Evolutionary conservation across 2,113 vertebrate species (phyloP).

Genomic region (Meriones unguiculatus): DNA sequence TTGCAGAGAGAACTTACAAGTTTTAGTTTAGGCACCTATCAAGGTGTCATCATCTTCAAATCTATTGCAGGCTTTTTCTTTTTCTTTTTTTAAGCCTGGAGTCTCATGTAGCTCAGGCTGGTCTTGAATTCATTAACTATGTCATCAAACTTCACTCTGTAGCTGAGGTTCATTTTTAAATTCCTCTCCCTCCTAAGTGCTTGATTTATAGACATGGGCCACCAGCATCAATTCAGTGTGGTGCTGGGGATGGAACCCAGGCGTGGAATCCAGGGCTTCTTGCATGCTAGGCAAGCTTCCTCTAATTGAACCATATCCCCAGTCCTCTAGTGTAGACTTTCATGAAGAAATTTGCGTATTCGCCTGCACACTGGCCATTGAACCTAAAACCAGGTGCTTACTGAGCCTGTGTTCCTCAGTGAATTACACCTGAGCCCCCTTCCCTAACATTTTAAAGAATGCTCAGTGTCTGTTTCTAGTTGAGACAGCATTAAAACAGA

Average conservation of each 20-base stretch:
- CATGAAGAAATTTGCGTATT: background rate
- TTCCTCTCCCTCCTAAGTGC: background rate
- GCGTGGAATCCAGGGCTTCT: background rate
- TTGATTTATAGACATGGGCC: background rate
- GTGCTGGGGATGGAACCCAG: background rate
- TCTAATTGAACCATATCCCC: background rate
- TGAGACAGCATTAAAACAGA: constrained; percentile 11
- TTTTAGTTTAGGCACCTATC: background rate
- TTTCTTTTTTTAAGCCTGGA: background rate
- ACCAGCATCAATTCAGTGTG: background rate
- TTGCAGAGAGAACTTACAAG: background rate
- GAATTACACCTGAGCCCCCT: background rate
- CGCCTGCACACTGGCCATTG: background rate
- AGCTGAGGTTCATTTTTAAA: background rate
- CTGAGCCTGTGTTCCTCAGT: too few species aligned
- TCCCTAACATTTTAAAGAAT: background rate
- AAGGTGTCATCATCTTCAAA: background rate
- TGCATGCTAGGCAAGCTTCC: background rate
- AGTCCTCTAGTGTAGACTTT: too few species aligned
- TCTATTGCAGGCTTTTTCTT: background rate
- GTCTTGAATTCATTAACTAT: background rate
- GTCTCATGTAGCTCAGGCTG: background rate
- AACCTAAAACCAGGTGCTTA: background rate
- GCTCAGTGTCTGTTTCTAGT: background rate
- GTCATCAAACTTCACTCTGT: background rate